Evolutionary conservation across 2,888 invertebrate species (phyloP).

Genomic region (Agrenia bidenticulata): DNA sequence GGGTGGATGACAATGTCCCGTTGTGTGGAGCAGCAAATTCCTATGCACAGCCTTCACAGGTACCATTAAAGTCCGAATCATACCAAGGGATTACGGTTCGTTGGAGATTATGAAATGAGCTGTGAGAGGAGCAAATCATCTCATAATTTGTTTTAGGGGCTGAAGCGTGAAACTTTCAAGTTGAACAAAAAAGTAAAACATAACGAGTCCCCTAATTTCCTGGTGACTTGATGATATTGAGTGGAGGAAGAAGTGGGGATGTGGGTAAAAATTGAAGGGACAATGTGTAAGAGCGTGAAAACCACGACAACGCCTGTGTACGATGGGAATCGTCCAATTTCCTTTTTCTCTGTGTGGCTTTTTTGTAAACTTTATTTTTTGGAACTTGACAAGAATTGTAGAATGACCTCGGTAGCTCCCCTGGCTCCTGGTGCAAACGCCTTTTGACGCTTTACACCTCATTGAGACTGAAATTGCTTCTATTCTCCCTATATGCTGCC

Average conservation of each 20-base stretch:
- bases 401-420: slow-evolving; percentile 4
- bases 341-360: neutral
- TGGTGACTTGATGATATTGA: slow-evolving; percentile 2
- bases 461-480: slow-evolving; percentile 39
- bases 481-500: neutral
- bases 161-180: neutral
- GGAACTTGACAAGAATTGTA: slow-evolving; percentile 6
- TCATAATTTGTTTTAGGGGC: slow-evolving; percentile 2
- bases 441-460: slow-evolving; percentile 36
- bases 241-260: neutral
- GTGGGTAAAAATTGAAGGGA: slow-evolving; percentile 6
- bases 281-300: slow-evolving; percentile 34
- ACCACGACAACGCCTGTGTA: slow-evolving; percentile 34
- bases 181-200: neutral
- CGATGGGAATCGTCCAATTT: slow-evolving; percentile 3
- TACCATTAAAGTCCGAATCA: too few species aligned
- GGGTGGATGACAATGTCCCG: too few species aligned
- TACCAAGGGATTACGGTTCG: too few species aligned
- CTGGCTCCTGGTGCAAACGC: slow-evolving; percentile 6
- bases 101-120: too few species aligned
- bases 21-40: too few species aligned
- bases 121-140: slow-evolving; percentile 2
- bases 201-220: slow-evolving; percentile 7
- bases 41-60: too few species aligned
- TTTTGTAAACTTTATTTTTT: neutral